Evolutionary conservation across 2,888 invertebrate genomes (phyloP), one percentile per base, ranked within the genome.

Genomic region (Perizoma affinitatum): DNA sequence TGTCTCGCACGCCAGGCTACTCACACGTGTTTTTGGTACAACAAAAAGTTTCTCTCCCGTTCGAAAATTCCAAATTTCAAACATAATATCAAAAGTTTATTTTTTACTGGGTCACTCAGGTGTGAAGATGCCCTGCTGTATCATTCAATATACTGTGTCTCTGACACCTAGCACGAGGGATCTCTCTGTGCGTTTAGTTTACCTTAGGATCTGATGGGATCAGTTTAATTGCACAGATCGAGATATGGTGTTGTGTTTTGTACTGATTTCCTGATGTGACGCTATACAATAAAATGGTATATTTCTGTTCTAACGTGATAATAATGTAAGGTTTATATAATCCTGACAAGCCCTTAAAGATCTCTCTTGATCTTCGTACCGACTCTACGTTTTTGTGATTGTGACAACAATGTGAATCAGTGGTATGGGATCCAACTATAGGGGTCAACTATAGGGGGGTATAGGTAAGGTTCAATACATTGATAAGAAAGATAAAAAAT

Each of bases 211-310:
- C 52, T 55, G 44, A 9, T 43, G 47, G 58, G 52, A 67, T 57
- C 54, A 35, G 45, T 54, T 50, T 66, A 66, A 63, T 53, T 58
- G 60, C 43, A 33, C 34, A 38, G 42, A 58, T 58, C 49, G 44
- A 62, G 65, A 69, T 65, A 58, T 45, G 41, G 53, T 45, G 22
- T 52, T 63, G n/a, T 55, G 41, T 55, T 64, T 44, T n/a, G 9
- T 54, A 54, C 11, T 55, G 44, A 58, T 58, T 63, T 63, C 63
- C 55, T 55, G 50, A 53, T 44, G 11, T 43, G 35, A 60, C 34
- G 22, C 5, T 38, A 5, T 47, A 51, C 33, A 53, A 48, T 4
- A 43, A 44, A 52, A 43, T 5, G 11, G 34, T 44, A 22, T 54
- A 54, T 46, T 54, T 59, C n/a, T 57, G 40, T 51, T 59, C 6